Evolutionary conservation across 2,888 invertebrate genomes (phyloP), one percentile per base, ranked within the genome.

Genomic region (Mesorhabditis belari): DNA sequence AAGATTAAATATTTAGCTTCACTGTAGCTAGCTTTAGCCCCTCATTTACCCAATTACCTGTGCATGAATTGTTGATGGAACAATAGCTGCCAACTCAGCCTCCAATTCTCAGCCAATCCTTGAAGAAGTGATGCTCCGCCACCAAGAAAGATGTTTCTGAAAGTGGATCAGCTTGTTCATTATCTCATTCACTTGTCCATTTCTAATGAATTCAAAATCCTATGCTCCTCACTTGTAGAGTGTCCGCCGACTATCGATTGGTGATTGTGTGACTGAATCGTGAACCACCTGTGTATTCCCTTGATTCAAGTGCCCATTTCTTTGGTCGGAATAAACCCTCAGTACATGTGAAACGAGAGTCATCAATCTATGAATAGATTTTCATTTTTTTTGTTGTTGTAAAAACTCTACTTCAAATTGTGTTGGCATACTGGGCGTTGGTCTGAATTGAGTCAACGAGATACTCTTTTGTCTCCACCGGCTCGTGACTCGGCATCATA

Each of bases 51-150:
- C 17, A 24, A 26, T 17, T 87, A 85, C 85, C 86, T 86, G 79
- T 3, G 80, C 74, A 57, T 77, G 68, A 60, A 79, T 82, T 52
- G 84, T 82, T 21, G 84, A 80, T 5, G 86, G 86, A 3, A 85
- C 85, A 23, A 86, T 76, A 62, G 84, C 84, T 54, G 82, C 81
- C 24, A 87, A 75, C 74, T 86, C 86, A 27, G 70, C 71, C 69
- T 85, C 83, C n/a, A 87, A 80, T 86, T 78, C 60, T 85, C 85
- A 3, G 83, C 82, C 75, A 87, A 83, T 17, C 86, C 86, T 17
- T 85, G 85, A 52, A 86, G 76, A 73, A 85, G 79, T 0, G 86
- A 85, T 24, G 85, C 83, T 5, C 86, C 87, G 35, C 85, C 85
- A 71, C 83, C 83, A 60, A 87, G 76, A 74, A 84, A 86, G 64